Evolutionary conservation across 2,113 vertebrate genomes (phyloP).

Genomic region (Corydoras maculifer): DNA sequence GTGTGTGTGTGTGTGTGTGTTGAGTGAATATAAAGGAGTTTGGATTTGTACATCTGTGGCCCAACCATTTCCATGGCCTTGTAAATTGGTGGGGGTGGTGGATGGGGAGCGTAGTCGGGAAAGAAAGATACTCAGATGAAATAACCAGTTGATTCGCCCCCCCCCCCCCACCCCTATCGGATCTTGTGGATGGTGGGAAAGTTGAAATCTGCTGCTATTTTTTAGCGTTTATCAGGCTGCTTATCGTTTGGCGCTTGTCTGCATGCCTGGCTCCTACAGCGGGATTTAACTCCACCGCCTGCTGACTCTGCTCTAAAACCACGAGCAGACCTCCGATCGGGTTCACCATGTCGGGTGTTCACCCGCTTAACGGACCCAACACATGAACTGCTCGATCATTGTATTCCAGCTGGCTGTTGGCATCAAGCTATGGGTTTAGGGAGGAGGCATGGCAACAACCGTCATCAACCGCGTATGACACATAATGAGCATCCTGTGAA

Average conservation of each 20-base stretch:
- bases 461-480: constrained; percentile 8
- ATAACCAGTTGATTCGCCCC: constrained; percentile 44
- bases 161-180: constrained; percentile 34
- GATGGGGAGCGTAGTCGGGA: constrained; percentile 27
- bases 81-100: constrained; percentile 12
- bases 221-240: constrained; percentile 79
- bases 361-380: too few relatives aligned
- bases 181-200: constrained; percentile 82
- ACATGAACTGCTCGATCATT: neutral
- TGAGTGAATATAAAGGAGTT: constrained; percentile 1
- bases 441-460: constrained; percentile 24
- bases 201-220: constrained; percentile 96
- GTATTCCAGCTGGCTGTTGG: neutral
- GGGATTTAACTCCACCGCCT: constrained; percentile 53
- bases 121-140: constrained; percentile 41
- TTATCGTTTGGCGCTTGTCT: constrained; percentile 85
- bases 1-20: constrained; percentile 4
- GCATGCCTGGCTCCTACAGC: constrained; percentile 74
- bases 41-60: constrained; percentile 17
- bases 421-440: neutral
- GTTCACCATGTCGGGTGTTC: neutral
- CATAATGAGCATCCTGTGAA: constrained; percentile 34
- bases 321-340: too few relatives aligned
- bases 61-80: constrained; percentile 36
- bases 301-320: constrained; percentile 16